A percentile compares a stretch with the other conserved stretches of the same genome.
These are phyloP conservation scores for Andinoacara biseriatus DNA, from an alignment of 2,113 vertebrate species.

Conservation along the genomic window DNA sequence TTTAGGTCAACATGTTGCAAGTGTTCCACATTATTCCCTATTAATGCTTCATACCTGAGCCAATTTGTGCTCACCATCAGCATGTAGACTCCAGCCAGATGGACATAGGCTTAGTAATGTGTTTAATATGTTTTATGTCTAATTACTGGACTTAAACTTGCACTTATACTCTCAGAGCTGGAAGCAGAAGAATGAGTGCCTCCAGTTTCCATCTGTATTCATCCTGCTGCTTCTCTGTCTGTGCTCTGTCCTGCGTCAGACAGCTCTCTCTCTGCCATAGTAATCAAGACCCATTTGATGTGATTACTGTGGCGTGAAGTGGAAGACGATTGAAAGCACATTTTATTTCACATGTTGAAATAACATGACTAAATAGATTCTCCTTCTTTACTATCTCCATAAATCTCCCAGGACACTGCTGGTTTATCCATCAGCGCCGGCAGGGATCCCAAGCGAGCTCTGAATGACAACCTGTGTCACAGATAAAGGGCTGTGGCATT, in stretches of 20 bases:
- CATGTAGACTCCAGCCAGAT: background rate
- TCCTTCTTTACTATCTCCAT: conserved; percentile 2
- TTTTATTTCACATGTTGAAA: conserved; percentile 45
- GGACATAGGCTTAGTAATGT: background rate
- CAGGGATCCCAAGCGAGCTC: conserved; percentile 15
- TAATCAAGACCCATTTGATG: conserved; percentile 56
- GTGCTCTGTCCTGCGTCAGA: conserved; percentile 33
- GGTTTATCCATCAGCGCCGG: conserved; percentile 24
- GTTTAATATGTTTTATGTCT: conserved; percentile 15
- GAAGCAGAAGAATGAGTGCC: background rate
- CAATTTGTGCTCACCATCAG: conserved; percentile 14
- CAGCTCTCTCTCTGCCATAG: conserved; percentile 28
- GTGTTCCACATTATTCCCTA: background rate
- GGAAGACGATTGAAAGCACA: conserved; percentile 33
- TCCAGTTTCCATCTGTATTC: conserved; percentile 43
- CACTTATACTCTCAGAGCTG: background rate
- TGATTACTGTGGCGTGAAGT: conserved; percentile 52
- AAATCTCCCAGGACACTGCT: conserved; percentile 11
- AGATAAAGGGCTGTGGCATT: conserved; percentile 8
- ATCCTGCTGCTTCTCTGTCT: conserved; percentile 15
- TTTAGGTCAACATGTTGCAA: conserved; percentile 12
- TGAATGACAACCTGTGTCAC: conserved; percentile 55
- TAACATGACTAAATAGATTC: conserved; percentile 47
- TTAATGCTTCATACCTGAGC: conserved; percentile 10
- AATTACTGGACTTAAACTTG: background rate